Conservation (phyloP, 53 echinoderm and acorn worm genomes). For the Holothuria leucospilota region DNA sequence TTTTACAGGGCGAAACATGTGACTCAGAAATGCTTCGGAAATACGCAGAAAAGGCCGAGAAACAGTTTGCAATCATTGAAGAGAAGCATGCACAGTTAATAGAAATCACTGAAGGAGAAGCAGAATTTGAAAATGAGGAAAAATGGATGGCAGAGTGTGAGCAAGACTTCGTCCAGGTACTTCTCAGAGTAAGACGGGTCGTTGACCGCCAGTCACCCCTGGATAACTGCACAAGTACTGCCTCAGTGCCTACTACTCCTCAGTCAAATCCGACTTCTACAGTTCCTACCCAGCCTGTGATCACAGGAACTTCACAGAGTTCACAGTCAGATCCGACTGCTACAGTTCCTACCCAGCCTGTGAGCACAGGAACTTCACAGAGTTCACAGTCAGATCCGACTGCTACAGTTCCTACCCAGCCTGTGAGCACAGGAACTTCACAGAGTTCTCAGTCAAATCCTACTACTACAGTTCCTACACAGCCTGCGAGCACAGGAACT, state of each 20-base stretch:
- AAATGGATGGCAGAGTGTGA: slow-evolving; percentile 69
- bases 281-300: slow-evolving; percentile 43
- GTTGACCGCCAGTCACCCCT: not conserved
- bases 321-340: too few relatives aligned
- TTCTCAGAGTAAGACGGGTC: slow-evolving; percentile 20
- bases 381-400: too few relatives aligned
- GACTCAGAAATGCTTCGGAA: slow-evolving; percentile 58
- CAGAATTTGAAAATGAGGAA: slow-evolving; percentile 57
- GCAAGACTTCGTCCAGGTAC: slow-evolving; percentile 52
- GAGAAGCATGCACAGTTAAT: slow-evolving; percentile 57
- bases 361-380: too few relatives aligned
- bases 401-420: too few relatives aligned
- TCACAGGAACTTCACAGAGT: too few relatives aligned
- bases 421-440: too few relatives aligned
- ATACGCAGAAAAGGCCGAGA: slow-evolving; percentile 73
- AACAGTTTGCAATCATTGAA: slow-evolving; percentile 49
- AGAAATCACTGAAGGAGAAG: slow-evolving; percentile 42
- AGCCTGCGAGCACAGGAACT: too few relatives aligned
- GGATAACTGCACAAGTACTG: not conserved
- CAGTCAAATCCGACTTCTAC: not conserved
- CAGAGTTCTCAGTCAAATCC: too few relatives aligned
- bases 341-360: too few relatives aligned
- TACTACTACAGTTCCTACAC: too few relatives aligned
- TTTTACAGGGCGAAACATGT: too few relatives aligned
- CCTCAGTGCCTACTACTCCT: not conserved